Percentiles rank a stretch among this genome's conserved stretches.
Evolutionary conservation across 2,888 invertebrate genomes (phyloP).

Genomic region (Deilephila porcellus): DNA sequence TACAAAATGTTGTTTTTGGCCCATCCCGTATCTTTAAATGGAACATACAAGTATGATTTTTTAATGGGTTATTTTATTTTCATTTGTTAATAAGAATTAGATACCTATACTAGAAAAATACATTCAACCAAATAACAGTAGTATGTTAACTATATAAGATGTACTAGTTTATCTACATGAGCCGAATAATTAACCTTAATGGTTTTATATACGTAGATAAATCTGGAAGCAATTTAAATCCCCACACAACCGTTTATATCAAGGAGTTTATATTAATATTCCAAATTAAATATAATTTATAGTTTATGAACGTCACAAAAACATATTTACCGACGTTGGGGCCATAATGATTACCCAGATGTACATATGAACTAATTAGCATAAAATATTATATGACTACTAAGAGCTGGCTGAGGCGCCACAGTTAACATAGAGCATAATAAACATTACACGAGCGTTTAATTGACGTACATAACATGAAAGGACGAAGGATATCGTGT

Average conservation of each 20-base stretch:
- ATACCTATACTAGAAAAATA: too few relatives aligned
- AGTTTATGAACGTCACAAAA: not conserved
- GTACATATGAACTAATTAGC: not conserved
- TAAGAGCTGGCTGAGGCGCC: not conserved
- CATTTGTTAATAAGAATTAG: too few relatives aligned
- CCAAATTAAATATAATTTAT: not conserved
- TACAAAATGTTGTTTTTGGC: too few relatives aligned
- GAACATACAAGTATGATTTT: too few relatives aligned
- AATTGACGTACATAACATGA: slow-evolving; percentile 29
- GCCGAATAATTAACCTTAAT: slow-evolving; percentile 20
- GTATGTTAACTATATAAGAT: not conserved
- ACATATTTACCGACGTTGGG: not conserved
- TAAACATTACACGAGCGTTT: slow-evolving; percentile 2
- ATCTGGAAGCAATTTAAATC: not conserved
- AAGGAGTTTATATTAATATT: not conserved
- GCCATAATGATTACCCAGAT: not conserved
- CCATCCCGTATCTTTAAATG: too few relatives aligned
- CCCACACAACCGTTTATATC: not conserved
- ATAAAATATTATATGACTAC: not conserved
- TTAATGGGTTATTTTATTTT: too few relatives aligned
- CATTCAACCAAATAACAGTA: not conserved
- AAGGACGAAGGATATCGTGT: slow-evolving; percentile 53
- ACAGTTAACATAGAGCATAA: not conserved
- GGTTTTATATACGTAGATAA: not conserved
- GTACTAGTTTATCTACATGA: not conserved